Evolutionary conservation across 1,140 invertebrate species (phyloP).

Genomic region (Hypothenemus hampei): DNA sequence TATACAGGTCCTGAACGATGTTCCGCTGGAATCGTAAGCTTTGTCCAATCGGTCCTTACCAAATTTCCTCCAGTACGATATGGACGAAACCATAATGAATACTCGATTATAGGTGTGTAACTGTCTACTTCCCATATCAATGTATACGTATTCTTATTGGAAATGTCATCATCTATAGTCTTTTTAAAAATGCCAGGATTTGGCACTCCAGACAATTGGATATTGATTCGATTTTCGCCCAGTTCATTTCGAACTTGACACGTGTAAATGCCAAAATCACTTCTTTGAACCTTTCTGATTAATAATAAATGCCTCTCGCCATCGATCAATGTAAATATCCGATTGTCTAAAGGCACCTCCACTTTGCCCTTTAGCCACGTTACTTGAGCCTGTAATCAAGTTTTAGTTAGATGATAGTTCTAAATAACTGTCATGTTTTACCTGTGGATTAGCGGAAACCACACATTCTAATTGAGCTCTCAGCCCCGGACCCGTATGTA

Average conservation of each 20-base stretch:
- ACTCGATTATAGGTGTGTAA: slow-evolving; percentile 67
- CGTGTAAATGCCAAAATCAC: slow-evolving; percentile 72
- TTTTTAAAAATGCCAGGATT: slow-evolving; percentile 59
- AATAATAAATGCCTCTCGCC: slow-evolving; percentile 61
- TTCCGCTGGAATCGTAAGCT: slow-evolving; percentile 63
- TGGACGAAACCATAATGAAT: slow-evolving; percentile 61
- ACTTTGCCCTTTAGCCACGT: slow-evolving; percentile 56
- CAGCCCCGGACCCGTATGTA: slow-evolving; percentile 65
- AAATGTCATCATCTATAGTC: slow-evolving; percentile 41
- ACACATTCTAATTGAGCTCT: slow-evolving; percentile 63
- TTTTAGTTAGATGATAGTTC: neutral
- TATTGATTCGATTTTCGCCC: slow-evolving; percentile 48
- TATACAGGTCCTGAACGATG: slow-evolving; percentile 59
- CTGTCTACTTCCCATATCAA: slow-evolving; percentile 74
- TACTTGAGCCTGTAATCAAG: slow-evolving; percentile 48
- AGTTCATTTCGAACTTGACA: slow-evolving; percentile 70
- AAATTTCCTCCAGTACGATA: slow-evolving; percentile 42
- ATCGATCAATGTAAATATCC: slow-evolving; percentile 53
- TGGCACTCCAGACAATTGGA: slow-evolving; percentile 48
- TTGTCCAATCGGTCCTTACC: slow-evolving; percentile 56
- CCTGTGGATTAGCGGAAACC: slow-evolving; percentile 60
- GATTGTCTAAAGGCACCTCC: slow-evolving; percentile 51
- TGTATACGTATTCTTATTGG: slow-evolving; percentile 51
- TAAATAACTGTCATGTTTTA: neutral
- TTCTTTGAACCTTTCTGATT: slow-evolving; percentile 60